phyloP scores from a whole-genome alignment of 2,113 vertebrate genomes.

The Alligator mississippiensis region DNA sequence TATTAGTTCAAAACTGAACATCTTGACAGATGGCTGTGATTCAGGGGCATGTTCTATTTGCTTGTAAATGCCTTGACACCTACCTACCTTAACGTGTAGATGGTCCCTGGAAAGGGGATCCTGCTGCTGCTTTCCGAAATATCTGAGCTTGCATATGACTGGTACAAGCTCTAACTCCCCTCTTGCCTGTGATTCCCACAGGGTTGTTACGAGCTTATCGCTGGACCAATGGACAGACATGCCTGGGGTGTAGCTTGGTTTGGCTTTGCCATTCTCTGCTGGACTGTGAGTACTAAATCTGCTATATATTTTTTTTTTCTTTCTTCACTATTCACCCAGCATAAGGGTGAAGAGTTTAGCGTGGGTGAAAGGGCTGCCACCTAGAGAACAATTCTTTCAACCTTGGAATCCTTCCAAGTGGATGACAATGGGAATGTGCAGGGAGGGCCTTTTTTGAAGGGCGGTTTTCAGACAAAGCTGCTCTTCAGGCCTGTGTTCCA shows the following conservation, averaged over 20 bases:
- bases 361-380: neutral
- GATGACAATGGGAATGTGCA: neutral
- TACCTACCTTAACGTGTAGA: neutral
- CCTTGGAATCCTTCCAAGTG: neutral
- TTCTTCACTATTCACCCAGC: conserved; percentile 1
- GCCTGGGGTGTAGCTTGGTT: conserved; percentile 87
- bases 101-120: neutral
- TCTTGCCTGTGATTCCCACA: conserved; percentile 22
- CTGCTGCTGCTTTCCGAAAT: neutral
- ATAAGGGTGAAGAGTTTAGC: neutral
- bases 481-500: neutral
- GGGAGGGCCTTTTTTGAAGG: neutral
- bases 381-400: neutral
- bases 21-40: neutral
- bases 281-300: conserved; percentile 80
- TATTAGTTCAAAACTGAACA: neutral
- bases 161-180: neutral
- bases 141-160: neutral
- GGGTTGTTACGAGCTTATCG: conserved; percentile 82
- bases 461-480: neutral
- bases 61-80: neutral
- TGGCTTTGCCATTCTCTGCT: conserved; percentile 88
- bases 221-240: conserved; percentile 77
- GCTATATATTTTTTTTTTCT: neutral
- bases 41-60: neutral